These are phyloP conservation scores for Caenorhabditis inopinata DNA, from an alignment of 1,140 invertebrate genomes.

Conservation along the genomic window DNA sequence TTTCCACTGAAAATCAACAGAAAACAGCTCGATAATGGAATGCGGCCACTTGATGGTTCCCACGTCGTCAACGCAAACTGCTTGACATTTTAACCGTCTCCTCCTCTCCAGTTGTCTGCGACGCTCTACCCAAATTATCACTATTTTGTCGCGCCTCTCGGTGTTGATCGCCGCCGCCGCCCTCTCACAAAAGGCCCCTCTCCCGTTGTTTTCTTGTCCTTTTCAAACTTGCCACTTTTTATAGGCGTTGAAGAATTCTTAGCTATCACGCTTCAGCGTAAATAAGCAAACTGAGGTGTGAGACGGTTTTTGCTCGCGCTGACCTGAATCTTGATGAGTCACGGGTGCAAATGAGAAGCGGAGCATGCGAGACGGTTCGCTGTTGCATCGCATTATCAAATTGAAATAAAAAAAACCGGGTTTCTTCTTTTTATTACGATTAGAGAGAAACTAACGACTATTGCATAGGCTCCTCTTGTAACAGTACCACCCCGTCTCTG, in stretches of 20 bases:
- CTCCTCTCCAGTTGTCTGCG: neutral
- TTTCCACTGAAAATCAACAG: neutral
- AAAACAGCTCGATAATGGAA: neutral
- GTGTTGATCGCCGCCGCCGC: conserved; percentile 6
- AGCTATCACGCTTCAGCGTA: too few species aligned
- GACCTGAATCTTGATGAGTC: neutral
- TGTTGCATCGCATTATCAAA: conserved; percentile 32
- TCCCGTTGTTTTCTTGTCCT: neutral
- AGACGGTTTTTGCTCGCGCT: neutral
- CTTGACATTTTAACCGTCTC: neutral
- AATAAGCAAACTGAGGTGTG: too few species aligned
- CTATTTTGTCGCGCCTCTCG: neutral
- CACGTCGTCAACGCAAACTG: conserved; percentile 27
- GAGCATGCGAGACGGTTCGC: neutral
- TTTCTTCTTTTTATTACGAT: neutral
- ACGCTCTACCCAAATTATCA: conserved; percentile 3
- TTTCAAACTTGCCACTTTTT: neutral
- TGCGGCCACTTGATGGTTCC: neutral
- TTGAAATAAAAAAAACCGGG: conserved; percentile 14
- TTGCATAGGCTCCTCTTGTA: neutral
- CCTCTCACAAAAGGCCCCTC: neutral
- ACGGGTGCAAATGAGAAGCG: neutral
- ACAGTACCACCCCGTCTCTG: neutral
- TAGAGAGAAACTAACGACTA: neutral
- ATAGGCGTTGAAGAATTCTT: too few species aligned